These are phyloP conservation scores for Laspeyria flexula DNA, from an alignment of 2,888 invertebrate species.

Conservation along the genomic window DNA sequence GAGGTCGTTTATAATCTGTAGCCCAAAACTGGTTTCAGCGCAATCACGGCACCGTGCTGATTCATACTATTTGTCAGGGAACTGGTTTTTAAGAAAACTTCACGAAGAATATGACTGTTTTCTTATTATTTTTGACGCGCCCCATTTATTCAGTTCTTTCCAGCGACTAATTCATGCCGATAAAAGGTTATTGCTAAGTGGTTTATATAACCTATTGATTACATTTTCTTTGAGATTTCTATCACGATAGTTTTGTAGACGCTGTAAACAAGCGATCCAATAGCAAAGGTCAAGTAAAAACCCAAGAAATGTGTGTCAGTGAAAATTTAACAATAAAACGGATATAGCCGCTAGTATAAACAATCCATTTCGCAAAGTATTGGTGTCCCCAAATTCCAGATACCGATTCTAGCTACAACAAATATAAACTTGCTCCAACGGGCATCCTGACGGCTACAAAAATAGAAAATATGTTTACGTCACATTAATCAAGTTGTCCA, in stretches of 20 bases:
- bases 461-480: slow-evolving; percentile 8
- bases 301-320: neutral
- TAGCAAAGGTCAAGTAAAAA: slow-evolving; percentile 16
- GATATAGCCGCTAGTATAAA: slow-evolving; percentile 2
- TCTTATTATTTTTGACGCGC: slow-evolving; percentile 9
- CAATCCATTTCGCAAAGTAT: neutral
- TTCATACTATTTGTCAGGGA: slow-evolving; percentile 52
- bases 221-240: slow-evolving; percentile 4
- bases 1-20: slow-evolving; percentile 55
- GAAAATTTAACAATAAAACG: slow-evolving; percentile 8
- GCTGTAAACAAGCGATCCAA: slow-evolving; percentile 16
- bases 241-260: neutral
- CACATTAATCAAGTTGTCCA: slow-evolving; percentile 29
- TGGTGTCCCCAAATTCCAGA: slow-evolving; percentile 6
- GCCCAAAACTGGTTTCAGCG: slow-evolving; percentile 65
- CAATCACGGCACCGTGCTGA: slow-evolving; percentile 42
- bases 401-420: slow-evolving; percentile 1
- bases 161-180: slow-evolving; percentile 2
- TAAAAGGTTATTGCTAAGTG: no score
- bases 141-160: slow-evolving; percentile 16
- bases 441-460: neutral
- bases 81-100: slow-evolving; percentile 50
- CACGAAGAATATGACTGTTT: slow-evolving; percentile 24
- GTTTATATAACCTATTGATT: slow-evolving; percentile 4
- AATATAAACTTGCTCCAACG: neutral